A percentile compares a stretch with the other conserved stretches of the same genome.
These are phyloP conservation scores for Parauchenoglanis punctatus DNA, from an alignment of 2,797 vertebrate genomes.

Conservation along the genomic window DNA sequence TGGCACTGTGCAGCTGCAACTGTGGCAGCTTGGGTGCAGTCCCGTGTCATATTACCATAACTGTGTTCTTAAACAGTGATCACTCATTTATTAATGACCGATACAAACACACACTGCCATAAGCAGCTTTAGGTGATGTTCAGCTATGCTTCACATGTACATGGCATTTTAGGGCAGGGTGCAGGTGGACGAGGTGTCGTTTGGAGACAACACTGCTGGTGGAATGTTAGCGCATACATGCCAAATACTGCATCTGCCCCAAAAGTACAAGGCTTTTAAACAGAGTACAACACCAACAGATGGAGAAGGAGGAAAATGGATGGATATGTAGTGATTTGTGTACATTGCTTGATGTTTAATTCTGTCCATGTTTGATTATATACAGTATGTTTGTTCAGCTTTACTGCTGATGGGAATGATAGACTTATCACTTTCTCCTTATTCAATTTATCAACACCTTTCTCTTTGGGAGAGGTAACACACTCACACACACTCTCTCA, in stretches of 20 bases:
- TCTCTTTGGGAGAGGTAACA: no score
- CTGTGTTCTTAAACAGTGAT: constrained; percentile 44
- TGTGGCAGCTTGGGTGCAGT: constrained; percentile 23
- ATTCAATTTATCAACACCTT: neutral
- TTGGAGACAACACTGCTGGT: neutral
- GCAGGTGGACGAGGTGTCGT: neutral
- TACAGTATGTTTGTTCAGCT: neutral
- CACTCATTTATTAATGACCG: constrained; percentile 41
- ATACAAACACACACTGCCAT: constrained; percentile 13
- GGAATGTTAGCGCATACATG: constrained; percentile 40
- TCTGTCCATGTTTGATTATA: neutral
- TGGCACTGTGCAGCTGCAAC: constrained; percentile 20
- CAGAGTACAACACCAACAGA: constrained; percentile 27
- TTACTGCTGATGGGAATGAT: neutral
- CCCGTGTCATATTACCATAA: constrained; percentile 35
- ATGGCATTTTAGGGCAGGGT: neutral
- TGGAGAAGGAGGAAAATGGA: constrained; percentile 47
- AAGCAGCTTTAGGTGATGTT: constrained; percentile 1
- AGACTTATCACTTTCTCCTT: neutral
- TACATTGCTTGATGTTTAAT: neutral
- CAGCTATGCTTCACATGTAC: neutral
- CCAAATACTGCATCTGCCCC: constrained; percentile 41
- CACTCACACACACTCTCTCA: no score
- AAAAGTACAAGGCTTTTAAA: constrained; percentile 9
- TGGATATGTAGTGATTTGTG: neutral